A percentile compares a stretch with the other conserved stretches of the same genome.
phyloP scores from a whole-genome alignment of 30 jellyfish, hydroid and myxozoan species.

The Pseudorhiza aurosa region DNA sequence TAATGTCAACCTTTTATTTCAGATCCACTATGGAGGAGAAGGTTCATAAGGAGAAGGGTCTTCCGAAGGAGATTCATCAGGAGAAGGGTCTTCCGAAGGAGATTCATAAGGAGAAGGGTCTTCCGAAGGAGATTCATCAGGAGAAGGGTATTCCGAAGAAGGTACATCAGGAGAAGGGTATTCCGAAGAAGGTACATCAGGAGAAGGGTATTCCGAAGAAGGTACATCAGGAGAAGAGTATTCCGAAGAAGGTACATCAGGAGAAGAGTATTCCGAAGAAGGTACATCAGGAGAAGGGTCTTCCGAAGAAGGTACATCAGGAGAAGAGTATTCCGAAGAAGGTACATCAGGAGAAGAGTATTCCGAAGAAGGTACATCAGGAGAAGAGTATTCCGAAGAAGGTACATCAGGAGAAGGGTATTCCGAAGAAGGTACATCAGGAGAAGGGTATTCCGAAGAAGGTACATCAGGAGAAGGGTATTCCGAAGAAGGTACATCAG shows the following conservation, averaged over 20 bases:
- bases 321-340: not conserved
- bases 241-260: not conserved
- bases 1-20: not conserved
- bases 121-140: not conserved
- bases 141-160: not conserved
- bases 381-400: not conserved
- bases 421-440: not conserved
- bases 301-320: too few species aligned
- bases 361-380: not conserved
- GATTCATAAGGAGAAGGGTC: too few species aligned
- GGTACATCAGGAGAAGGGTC: not conserved
- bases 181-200: not conserved
- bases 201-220: not conserved
- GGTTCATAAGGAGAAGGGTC: not conserved
- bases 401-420: not conserved
- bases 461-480: not conserved
- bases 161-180: not conserved
- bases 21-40: not conserved
- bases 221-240: not conserved
- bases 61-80: not conserved
- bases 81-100: not conserved
- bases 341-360: not conserved
- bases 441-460: too few species aligned
- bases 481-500: not conserved
- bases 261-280: not conserved